phyloP scores from a whole-genome alignment of 2,113 vertebrate genomes.

The Oncorhynchus clarkii region DNA sequence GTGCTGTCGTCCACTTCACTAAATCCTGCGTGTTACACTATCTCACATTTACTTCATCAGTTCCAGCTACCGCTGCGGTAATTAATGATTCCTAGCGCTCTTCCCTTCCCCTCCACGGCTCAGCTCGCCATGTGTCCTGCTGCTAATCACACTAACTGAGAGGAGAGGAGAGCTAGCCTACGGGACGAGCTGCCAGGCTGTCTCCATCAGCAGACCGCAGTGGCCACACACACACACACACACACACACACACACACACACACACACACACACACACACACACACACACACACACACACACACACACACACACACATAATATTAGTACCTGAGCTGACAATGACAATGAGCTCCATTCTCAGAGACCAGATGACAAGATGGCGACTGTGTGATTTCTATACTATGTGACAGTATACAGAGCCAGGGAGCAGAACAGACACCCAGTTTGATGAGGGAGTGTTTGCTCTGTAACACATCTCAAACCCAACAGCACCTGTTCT shows the following conservation, averaged over 20 bases:
- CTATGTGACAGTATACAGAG: conserved; percentile 74
- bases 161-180: conserved; percentile 22
- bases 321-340: conserved; percentile 68
- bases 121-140: conserved; percentile 73
- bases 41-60: conserved; percentile 83
- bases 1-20: conserved; percentile 82
- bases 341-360: conserved; percentile 69
- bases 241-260: no score
- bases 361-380: conserved; percentile 73
- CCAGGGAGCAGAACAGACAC: conserved; percentile 75
- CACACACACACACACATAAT: not conserved
- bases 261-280: no score
- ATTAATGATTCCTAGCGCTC: conserved; percentile 78
- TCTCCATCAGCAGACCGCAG: conserved; percentile 37
- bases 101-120: conserved; percentile 63
- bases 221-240: conserved; percentile 3
- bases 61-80: conserved; percentile 70
- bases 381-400: conserved; percentile 70
- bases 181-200: conserved; percentile 64
- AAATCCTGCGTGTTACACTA: conserved; percentile 81
- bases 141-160: conserved; percentile 66
- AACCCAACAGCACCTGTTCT: conserved; percentile 77
- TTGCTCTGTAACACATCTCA: conserved; percentile 74
- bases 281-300: no score
- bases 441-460: conserved; percentile 72